Percentiles rank a stretch among this genome's conserved stretches.
phyloP scores from a whole-genome alignment of 2,797 vertebrate species.

The Anas flavirostris region DNA sequence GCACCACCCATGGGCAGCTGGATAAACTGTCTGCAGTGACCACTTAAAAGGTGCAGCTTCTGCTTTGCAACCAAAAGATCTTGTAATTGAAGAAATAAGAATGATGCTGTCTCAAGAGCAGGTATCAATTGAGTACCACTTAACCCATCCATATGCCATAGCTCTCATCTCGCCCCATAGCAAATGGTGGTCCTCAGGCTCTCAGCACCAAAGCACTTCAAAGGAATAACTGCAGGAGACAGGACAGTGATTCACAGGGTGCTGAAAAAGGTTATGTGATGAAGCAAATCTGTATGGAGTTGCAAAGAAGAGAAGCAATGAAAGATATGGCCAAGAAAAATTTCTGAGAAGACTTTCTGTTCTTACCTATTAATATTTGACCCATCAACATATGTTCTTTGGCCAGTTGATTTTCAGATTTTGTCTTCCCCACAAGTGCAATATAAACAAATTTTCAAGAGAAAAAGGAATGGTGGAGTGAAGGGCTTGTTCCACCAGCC shows the following conservation, averaged over 20 bases:
- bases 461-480: rapidly evolving
- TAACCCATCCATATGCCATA: rapidly evolving
- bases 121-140: not conserved
- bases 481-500: not conserved
- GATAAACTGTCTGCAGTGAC: not conserved
- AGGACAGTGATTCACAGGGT: not conserved
- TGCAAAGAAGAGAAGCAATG: not conserved
- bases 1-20: not conserved
- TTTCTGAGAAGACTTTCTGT: not conserved
- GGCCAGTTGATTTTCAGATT: not conserved
- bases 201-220: not conserved
- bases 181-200: not conserved
- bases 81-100: not conserved
- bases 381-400: not conserved
- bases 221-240: not conserved
- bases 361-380: not conserved
- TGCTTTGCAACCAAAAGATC: not conserved
- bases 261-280: not conserved
- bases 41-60: not conserved
- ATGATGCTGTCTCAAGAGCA: not conserved
- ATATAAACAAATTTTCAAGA: not conserved
- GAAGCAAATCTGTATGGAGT: not conserved
- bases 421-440: not conserved
- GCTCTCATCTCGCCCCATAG: not conserved
- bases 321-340: not conserved